These are phyloP conservation scores for Microtus oregoni DNA, from an alignment of 2,113 vertebrate species.

Conservation along the genomic window DNA sequence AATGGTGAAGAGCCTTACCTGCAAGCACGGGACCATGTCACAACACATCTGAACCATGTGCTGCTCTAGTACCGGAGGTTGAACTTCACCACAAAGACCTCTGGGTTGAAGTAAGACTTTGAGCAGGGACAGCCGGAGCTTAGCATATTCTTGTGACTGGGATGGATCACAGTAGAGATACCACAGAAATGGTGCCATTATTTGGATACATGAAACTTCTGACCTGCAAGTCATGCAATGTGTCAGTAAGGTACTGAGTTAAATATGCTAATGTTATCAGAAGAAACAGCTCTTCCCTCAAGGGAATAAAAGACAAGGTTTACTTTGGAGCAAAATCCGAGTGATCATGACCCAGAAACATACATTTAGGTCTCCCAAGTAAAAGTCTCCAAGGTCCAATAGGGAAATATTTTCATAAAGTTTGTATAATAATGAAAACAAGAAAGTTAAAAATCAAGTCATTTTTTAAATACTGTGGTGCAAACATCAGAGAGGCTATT, in stretches of 20 bases:
- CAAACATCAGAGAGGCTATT: neutral
- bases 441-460: neutral
- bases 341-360: neutral
- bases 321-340: neutral
- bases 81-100: constrained; percentile 35
- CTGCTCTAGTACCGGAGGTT: constrained; percentile 75
- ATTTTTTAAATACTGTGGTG: neutral
- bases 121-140: constrained; percentile 92
- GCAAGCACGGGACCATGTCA: constrained; percentile 91
- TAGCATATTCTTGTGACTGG: constrained; percentile 89
- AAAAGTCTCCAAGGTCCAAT: neutral
- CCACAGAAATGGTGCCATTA: constrained; percentile 93
- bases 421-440: neutral
- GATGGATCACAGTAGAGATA: constrained; percentile 95
- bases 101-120: constrained; percentile 88
- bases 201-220: constrained; percentile 87
- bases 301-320: neutral
- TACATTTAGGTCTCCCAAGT: neutral
- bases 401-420: neutral
- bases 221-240: constrained; percentile 84
- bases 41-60: constrained; percentile 89
- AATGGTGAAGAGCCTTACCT: constrained; percentile 85
- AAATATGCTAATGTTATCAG: neutral
- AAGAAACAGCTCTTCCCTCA: neutral
- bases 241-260: constrained; percentile 35